Percentiles rank a stretch among this genome's conserved stretches.
These are phyloP conservation scores for Tuta absoluta DNA, from an alignment of 2,888 invertebrate species.

Conservation along the genomic window DNA sequence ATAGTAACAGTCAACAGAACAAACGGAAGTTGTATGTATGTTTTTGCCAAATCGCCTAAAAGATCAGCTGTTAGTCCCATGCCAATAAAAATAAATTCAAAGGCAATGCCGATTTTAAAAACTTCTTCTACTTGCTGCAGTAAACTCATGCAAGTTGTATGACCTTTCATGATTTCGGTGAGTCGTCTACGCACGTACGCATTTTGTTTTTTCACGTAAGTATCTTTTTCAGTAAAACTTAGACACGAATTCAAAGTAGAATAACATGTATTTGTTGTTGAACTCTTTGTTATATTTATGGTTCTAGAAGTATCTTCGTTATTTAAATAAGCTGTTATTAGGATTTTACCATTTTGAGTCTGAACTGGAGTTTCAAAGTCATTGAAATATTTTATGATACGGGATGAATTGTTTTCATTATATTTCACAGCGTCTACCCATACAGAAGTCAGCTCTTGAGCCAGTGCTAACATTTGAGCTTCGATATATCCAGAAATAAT, in stretches of 20 bases:
- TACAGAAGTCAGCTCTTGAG: slow-evolving; percentile 27
- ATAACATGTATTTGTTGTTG: not conserved
- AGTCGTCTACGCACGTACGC: slow-evolving; percentile 38
- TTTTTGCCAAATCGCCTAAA: slow-evolving; percentile 52
- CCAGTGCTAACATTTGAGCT: slow-evolving; percentile 31
- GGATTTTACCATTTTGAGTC: not conserved
- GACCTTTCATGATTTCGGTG: slow-evolving; percentile 40
- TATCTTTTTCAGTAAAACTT: not conserved
- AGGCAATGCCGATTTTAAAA: slow-evolving; percentile 31
- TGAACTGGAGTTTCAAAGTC: not conserved
- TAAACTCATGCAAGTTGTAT: slow-evolving; percentile 38
- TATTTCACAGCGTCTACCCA: slow-evolving; percentile 30
- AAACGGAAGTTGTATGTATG: slow-evolving; percentile 51
- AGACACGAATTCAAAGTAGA: not conserved
- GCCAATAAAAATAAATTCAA: slow-evolving; percentile 48
- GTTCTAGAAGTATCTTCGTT: not conserved
- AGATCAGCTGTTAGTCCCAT: slow-evolving; percentile 46
- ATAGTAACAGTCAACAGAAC: slow-evolving; percentile 48
- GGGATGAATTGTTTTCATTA: not conserved
- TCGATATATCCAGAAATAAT: slow-evolving; percentile 31
- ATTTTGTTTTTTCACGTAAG: slow-evolving; percentile 29
- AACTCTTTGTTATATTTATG: not conserved
- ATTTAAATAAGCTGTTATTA: not conserved
- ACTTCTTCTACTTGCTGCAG: slow-evolving; percentile 43
- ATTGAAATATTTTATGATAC: not conserved